phyloP scores from a whole-genome alignment of 2,113 vertebrate species.

The Brachyhypopomus occidentalis region DNA sequence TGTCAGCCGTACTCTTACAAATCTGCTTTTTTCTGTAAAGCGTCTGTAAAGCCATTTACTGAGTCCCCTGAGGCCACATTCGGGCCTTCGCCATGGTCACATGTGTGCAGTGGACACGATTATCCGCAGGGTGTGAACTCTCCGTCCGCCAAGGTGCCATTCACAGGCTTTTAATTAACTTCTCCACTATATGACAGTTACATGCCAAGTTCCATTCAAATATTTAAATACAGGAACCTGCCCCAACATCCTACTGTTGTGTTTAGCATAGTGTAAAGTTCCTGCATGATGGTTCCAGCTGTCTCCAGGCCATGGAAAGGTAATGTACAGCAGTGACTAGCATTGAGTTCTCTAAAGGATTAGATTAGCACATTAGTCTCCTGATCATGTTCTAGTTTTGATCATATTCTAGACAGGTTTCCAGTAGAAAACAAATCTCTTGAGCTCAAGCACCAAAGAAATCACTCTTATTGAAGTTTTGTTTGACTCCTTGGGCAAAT shows the following conservation, averaged over 20 bases:
- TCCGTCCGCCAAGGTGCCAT: conserved; percentile 50
- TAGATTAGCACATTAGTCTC: background rate
- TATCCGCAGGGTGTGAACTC: conserved; percentile 30
- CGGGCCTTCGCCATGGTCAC: conserved; percentile 9
- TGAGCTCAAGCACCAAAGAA: conserved; percentile 50
- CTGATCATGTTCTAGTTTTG: background rate
- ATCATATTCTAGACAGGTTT: background rate
- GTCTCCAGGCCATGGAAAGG: background rate
- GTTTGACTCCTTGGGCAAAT: conserved; percentile 25
- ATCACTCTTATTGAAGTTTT: background rate
- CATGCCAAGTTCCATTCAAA: conserved; percentile 27
- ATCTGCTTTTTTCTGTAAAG: conserved; percentile 43
- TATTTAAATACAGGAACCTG: background rate
- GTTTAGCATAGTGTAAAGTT: background rate
- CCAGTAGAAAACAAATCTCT: background rate
- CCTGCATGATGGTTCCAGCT: conserved; percentile 1
- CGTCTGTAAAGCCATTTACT: conserved; percentile 50
- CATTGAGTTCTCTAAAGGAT: conserved; percentile 1
- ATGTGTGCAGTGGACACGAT: conserved; percentile 38
- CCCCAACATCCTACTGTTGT: conserved; percentile 1
- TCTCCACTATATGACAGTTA: conserved; percentile 11
- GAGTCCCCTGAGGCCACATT: conserved; percentile 42
- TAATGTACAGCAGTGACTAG: background rate
- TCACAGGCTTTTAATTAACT: conserved; percentile 43
- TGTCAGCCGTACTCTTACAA: conserved; percentile 38